Evolutionary conservation across 2,888 invertebrate genomes (phyloP), one percentile per base, ranked within the genome.

Genomic region (Lithophane leautieri): DNA sequence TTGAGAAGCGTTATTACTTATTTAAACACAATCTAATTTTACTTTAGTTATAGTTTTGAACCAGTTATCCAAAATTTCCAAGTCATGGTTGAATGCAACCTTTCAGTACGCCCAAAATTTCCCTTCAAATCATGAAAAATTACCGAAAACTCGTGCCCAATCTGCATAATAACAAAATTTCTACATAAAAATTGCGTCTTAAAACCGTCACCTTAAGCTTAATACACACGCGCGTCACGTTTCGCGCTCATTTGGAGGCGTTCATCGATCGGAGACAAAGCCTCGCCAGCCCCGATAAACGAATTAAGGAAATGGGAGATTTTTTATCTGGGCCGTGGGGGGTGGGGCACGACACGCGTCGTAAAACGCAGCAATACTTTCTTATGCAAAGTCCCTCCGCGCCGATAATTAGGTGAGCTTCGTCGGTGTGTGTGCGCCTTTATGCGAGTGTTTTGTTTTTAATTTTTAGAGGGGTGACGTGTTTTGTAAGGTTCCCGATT

Each of bases 251-350:
- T 96, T 96, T 95, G 94, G 92, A 94, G 93, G 94, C 94, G 92
- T 93, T 93, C 95, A 96, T 96, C 96, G 96, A 96, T 96, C 96
- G 96, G 93, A 96, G 96, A 96, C 96, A 96, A 96, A 96, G 96
- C 95, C 95, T 94, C 93, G 92, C 90, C 94, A 93, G 93, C 93
- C 94, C 95, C 96, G 96, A 96, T 96, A 96, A 96, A 96, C 96
- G 96, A 96, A 96, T 96, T 96, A 96, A 96, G 96, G 96, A 96
- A 96, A 96, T 96, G 95, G 96, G 96, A 96, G 96, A 96, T 96
- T 96, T 96, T 96, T 96, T 96, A 96, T 96, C 96, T 95, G 95
- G 94, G 94, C 93, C 93, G 93, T 84, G 89, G 93, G 89, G 93
- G 93, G 90, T 85, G 90, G 89, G 87, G 89, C 87, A 86, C 89